phyloP scores from a whole-genome alignment of 2,797 vertebrate genomes.

The Propithecus perrieri region DNA sequence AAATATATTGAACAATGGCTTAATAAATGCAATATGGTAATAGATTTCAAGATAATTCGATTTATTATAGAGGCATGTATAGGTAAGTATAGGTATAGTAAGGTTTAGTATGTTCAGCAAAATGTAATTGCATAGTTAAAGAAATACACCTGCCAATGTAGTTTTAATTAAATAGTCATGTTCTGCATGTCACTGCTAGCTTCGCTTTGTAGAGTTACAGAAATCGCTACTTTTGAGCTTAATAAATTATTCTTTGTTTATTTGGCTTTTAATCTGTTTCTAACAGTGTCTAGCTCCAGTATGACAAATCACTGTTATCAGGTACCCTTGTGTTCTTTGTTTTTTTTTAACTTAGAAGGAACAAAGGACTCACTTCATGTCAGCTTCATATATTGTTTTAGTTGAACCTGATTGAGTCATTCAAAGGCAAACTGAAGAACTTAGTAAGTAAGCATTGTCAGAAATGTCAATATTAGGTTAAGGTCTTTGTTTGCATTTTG shows the following conservation, averaged over 20 bases:
- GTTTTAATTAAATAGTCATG: conserved; percentile 75
- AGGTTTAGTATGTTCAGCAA: conserved; percentile 64
- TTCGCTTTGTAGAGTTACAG: conserved; percentile 60
- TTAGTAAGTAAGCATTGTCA: conserved; percentile 68
- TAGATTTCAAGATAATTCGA: background rate
- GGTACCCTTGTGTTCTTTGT: conserved; percentile 19
- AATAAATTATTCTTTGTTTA: conserved; percentile 62
- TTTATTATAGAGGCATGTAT: background rate
- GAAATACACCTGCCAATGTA: conserved; percentile 67
- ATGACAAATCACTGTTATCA: conserved; percentile 29
- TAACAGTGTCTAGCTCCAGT: background rate
- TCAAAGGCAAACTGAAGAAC: conserved; percentile 73
- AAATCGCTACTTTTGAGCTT: conserved; percentile 71
- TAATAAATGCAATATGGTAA: background rate
- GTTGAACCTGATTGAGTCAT: conserved; percentile 47
- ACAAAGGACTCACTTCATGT: background rate
- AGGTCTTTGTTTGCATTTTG: conserved; percentile 55
- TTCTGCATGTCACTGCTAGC: conserved; percentile 62
- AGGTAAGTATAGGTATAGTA: too few relatives aligned
- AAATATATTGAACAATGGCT: background rate
- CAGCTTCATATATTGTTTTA: conserved; percentile 9
- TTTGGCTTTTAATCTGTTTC: conserved; percentile 50
- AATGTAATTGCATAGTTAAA: conserved; percentile 76
- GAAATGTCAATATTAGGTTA: conserved; percentile 59
- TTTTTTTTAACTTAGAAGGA: conserved; percentile 29